Evolutionary conservation across 2,113 vertebrate species (phyloP), one percentile per base, ranked within the genome.

Genomic region (Potamarius usumacintae): DNA sequence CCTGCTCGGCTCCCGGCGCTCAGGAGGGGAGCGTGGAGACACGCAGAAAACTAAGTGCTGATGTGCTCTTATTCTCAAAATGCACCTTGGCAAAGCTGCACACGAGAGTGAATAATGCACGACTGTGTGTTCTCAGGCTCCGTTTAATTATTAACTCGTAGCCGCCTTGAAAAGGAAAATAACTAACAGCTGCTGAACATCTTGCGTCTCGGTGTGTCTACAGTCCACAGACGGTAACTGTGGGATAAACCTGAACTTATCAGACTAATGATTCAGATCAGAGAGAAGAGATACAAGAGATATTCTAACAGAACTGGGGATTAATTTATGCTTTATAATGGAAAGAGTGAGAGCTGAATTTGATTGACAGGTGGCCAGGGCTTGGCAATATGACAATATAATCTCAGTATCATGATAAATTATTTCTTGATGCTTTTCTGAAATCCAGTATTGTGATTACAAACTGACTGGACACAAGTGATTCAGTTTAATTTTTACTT

Each of bases 61-160:
- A 11, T 48, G 71, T 48, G 42, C 71, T 20, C 18, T 5, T 20
- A 22, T 48, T 42, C 10, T 10, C 8, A 1, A 74, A 71, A 71
- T 30, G 27, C 27, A 34, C 15, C 6, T 12, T 81, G 11, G 50
- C 22, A 7, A 50, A 86, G 52, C 30, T 69, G 17, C 62, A 15
- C 62, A 27, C 27, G 42, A 78, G 57, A 60, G 71, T 77, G 42
- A 80, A 81, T 84, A 11, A 57, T 63, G 22, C 48, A 77, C 18
- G 58, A 85, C 65, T 55, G 22, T 27, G 27, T 18, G 84, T 85
- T 80, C 78, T 77, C 60, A 1, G 7, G 17, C 52, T 83, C 14
- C 17, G 50, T 72, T 86, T 57, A 87, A 84, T 65, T 62, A 89
- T 87, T 53, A 81, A 87, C 42, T 8, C 67, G 48, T 22, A 50